Percentiles rank a stretch among this genome's conserved stretches.
phyloP scores from a whole-genome alignment of 2,888 invertebrate genomes.

The Anaspis maculata region DNA sequence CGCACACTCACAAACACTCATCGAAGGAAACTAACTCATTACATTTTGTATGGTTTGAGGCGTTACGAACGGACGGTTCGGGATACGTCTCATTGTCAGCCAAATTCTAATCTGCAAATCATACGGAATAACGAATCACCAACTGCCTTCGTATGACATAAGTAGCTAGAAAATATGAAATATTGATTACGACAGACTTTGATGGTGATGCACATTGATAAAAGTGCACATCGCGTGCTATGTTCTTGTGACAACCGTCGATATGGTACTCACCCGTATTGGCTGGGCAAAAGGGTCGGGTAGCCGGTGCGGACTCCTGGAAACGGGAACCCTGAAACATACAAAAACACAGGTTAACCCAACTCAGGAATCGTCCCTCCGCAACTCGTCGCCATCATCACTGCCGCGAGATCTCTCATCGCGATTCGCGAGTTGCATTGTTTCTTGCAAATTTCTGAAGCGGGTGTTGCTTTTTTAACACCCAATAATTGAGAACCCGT shows the following conservation, averaged over 20 bases:
- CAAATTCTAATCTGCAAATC: slow-evolving; percentile 40
- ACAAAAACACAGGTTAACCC: too few relatives aligned
- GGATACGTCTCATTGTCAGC: slow-evolving; percentile 37
- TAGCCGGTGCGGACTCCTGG: slow-evolving; percentile 74
- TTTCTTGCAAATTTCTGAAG: too few relatives aligned
- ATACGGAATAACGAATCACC: slow-evolving; percentile 40
- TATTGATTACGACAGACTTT: slow-evolving; percentile 36
- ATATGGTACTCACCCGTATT: slow-evolving; percentile 69
- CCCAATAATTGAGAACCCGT: too few relatives aligned
- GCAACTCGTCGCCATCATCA: too few relatives aligned
- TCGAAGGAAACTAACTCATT: slow-evolving; percentile 43
- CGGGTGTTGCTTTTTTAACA: too few relatives aligned
- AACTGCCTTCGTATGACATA: slow-evolving; percentile 39
- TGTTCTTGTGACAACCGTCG: slow-evolving; percentile 9
- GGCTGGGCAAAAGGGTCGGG: slow-evolving; percentile 68
- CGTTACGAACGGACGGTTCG: slow-evolving; percentile 36
- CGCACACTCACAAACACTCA: slow-evolving; percentile 44
- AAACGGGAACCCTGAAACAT: slow-evolving; percentile 59
- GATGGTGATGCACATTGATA: slow-evolving; percentile 27
- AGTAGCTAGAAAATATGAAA: slow-evolving; percentile 43
- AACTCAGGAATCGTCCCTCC: too few relatives aligned
- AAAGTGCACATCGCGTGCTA: slow-evolving; percentile 17
- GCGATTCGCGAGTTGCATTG: background rate
- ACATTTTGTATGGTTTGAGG: slow-evolving; percentile 38
- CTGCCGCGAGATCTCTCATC: background rate